Conservation (phyloP, 2,113 vertebrate genomes). For the Dromaius novaehollandiae region DNA sequence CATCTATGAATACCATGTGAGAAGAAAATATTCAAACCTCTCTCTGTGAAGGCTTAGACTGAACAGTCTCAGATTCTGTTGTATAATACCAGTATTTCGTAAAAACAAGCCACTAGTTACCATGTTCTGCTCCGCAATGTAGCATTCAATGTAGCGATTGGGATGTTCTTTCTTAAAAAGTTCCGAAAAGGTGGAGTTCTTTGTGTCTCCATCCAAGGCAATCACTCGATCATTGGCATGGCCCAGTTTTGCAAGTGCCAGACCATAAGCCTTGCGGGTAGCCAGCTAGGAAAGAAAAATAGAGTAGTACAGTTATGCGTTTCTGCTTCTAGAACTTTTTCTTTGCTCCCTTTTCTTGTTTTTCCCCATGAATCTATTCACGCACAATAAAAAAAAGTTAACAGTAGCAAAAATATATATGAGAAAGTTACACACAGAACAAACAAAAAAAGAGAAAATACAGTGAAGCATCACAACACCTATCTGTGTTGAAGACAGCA, state of each 20-base stretch:
- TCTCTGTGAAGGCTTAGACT: background rate
- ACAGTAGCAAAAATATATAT: background rate
- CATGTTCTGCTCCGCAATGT: slow-evolving; percentile 97
- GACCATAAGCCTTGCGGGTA: slow-evolving; percentile 92
- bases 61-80: background rate
- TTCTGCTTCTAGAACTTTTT: background rate
- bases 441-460: background rate
- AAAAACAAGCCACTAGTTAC: slow-evolving; percentile 66
- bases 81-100: background rate
- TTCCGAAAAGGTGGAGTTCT: slow-evolving; percentile 94
- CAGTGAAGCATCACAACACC: background rate
- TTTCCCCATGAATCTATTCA: background rate
- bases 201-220: slow-evolving; percentile 92
- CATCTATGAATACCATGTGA: background rate
- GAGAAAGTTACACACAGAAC: background rate
- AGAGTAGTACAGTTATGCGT: background rate
- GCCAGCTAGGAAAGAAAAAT: slow-evolving; percentile 78
- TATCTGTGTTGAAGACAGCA: background rate
- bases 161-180: slow-evolving; percentile 95
- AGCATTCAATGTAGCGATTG: slow-evolving; percentile 92
- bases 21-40: background rate
- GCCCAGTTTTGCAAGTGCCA: slow-evolving; percentile 89
- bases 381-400: background rate
- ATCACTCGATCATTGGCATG: slow-evolving; percentile 88
- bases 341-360: background rate